Percentiles rank a stretch among this genome's conserved stretches.
These are phyloP conservation scores for Magallana gigas DNA, from an alignment of 1,140 invertebrate species.

Conservation along the genomic window DNA sequence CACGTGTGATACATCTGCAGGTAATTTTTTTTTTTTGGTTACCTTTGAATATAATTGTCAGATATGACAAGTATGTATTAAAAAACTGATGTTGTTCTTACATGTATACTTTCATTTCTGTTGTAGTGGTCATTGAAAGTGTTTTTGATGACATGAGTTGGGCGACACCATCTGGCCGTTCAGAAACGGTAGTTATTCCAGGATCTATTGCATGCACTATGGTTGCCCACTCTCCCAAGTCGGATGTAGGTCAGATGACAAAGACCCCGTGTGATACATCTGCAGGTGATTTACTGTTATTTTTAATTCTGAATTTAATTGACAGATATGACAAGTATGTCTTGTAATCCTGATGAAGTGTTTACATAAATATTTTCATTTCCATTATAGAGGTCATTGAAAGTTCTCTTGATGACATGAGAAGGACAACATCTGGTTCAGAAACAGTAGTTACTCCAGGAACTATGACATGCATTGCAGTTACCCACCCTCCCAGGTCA, in stretches of 20 bases:
- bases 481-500: background rate
- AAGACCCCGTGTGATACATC: too few species aligned
- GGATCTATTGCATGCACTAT: background rate
- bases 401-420: background rate
- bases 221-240: background rate
- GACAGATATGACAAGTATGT: too few species aligned
- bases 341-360: too few species aligned
- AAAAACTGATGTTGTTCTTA: background rate
- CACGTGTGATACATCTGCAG: background rate
- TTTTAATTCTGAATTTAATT: too few species aligned
- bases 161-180: background rate
- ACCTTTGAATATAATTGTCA: background rate
- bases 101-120: background rate
- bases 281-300: too few species aligned
- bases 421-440: background rate
- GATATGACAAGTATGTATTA: background rate
- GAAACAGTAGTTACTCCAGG: background rate
- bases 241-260: too few species aligned
- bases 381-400: background rate
- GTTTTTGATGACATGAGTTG: background rate
- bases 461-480: too few species aligned
- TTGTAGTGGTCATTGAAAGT: background rate
- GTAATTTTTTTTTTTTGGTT: background rate
- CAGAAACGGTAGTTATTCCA: background rate
- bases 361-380: too few species aligned